Base-by-base conservation (phyloP, 2,888 invertebrate genomes). In the Mermis nigrescens region DNA sequence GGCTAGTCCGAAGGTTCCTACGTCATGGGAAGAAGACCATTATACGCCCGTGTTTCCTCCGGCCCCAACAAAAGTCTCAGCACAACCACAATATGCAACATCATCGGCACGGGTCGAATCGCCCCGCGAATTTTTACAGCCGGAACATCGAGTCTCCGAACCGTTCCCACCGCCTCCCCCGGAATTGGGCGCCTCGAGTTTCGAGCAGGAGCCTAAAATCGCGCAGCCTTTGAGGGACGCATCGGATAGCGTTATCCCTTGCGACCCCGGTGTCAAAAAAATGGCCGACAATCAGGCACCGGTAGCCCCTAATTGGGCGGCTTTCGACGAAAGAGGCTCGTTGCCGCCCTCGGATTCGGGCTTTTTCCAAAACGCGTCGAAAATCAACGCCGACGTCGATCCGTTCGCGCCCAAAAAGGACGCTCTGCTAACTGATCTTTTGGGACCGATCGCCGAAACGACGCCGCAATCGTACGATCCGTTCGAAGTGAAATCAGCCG, bases 401-500 rank as follows among this genome's bases (percentile, higher is more conserved):
- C 60, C 60, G 2, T 60, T 60, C 46, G 60, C 60, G 1, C 53
- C 60, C 26, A 32, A 57, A 19, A 38, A 60, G 19, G n/a, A 26
- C 7, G 26, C 46, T 24, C 26, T 56, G 2, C 22, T 59, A 24
- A 45, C 31, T 19, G 57, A 57, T 26, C 29, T 53, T 2, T n/a
- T 56, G 27, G 54, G 54, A 19, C 3, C 27, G 15, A 27, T 54
- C 12, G 7, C 19, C 12, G 24, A 54, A 27, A 19, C 15, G 15
- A 55, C 38, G 31, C 32, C 7, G 3, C 24, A 31, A 48, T 62
- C n/a, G 53, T 69, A 67, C 62, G 70, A 71, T 63, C 71, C 71
- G 4, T 71, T 71, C 59, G 68, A 68, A 7, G 68, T 69, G 4
- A 67, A 68, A 19, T 64, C 72, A 1, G 67, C 67, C 1, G 72